Conservation (phyloP, 1,140 invertebrate genomes). For the Camponotus floridanus region DNA sequence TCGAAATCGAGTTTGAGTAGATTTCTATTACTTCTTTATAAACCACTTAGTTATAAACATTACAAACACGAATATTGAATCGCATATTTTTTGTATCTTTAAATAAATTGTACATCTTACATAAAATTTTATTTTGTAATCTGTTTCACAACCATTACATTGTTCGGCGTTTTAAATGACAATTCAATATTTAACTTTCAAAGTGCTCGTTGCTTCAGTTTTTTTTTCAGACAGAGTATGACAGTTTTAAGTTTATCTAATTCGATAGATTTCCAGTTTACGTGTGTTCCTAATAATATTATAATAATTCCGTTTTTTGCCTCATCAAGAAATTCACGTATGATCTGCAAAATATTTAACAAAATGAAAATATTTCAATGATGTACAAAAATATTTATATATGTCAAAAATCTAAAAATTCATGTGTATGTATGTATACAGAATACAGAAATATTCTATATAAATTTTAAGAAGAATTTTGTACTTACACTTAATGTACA, state of each 20-base stretch:
- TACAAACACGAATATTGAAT: background rate
- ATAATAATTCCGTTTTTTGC: conserved; percentile 2
- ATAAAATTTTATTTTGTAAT: conserved; percentile 88
- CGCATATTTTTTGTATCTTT: background rate
- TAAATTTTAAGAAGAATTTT: too few species aligned
- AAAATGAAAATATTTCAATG: background rate
- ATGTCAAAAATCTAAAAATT: too few species aligned
- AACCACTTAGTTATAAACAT: too few species aligned
- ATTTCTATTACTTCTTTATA: too few species aligned
- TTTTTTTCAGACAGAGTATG: conserved; percentile 81
- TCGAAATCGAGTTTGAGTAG: too few species aligned
- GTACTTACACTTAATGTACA: too few species aligned
- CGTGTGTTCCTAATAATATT: conserved; percentile 31
- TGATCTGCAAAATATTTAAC: background rate
- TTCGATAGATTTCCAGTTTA: background rate
- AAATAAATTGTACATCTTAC: conserved; percentile 78
- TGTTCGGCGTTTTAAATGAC: conserved; percentile 83
- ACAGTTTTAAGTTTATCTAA: conserved; percentile 73
- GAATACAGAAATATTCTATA: too few species aligned
- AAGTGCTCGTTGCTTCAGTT: conserved; percentile 87
- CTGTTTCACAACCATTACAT: conserved; percentile 88
- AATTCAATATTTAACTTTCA: conserved; percentile 88
- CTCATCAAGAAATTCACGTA: conserved; percentile 9
- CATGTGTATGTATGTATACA: too few species aligned
- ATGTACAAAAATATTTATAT: too few species aligned